A percentile compares a stretch with the other conserved stretches of the same genome.
Evolutionary conservation across 2,888 invertebrate species (phyloP).

Genomic region (Platycheirus rosarum): DNA sequence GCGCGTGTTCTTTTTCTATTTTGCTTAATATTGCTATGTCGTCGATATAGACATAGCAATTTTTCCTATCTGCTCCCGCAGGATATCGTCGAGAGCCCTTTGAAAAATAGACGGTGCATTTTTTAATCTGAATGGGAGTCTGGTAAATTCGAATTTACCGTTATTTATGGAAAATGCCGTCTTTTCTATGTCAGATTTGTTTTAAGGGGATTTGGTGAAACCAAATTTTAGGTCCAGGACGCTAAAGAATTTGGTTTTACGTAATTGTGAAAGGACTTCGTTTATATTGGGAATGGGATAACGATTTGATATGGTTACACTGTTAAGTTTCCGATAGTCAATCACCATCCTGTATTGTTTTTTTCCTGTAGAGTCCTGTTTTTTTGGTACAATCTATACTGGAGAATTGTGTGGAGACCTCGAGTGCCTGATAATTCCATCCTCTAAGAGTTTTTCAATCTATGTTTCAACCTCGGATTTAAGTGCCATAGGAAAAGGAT

Average conservation of each 20-base stretch:
- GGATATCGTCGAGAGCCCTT: too few relatives aligned
- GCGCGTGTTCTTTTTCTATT: not conserved
- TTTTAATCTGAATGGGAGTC: too few relatives aligned
- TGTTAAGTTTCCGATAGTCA: constrained; percentile 45
- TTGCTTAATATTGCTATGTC: constrained; percentile 3
- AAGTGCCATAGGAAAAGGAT: constrained; percentile 78
- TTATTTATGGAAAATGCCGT: too few relatives aligned
- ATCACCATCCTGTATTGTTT: constrained; percentile 48
- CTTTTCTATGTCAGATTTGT: not conserved
- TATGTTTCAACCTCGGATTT: constrained; percentile 49
- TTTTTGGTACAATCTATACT: constrained; percentile 38
- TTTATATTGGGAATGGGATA: constrained; percentile 34
- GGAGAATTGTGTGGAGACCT: constrained; percentile 34
- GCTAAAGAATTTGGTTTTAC: constrained; percentile 18
- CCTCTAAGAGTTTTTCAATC: constrained; percentile 18
- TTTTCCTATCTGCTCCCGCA: not conserved
- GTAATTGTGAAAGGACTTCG: constrained; percentile 8
- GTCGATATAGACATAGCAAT: not conserved
- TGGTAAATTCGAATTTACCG: not conserved
- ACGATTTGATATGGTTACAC: constrained; percentile 29
- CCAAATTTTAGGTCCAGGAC: constrained; percentile 12
- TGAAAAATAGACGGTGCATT: too few relatives aligned
- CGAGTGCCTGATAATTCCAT: constrained; percentile 40
- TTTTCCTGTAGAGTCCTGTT: constrained; percentile 30
- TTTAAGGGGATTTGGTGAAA: not conserved